Base-by-base conservation (phyloP, 2,888 invertebrate genomes). In the Orchesellides sinensis region DNA sequence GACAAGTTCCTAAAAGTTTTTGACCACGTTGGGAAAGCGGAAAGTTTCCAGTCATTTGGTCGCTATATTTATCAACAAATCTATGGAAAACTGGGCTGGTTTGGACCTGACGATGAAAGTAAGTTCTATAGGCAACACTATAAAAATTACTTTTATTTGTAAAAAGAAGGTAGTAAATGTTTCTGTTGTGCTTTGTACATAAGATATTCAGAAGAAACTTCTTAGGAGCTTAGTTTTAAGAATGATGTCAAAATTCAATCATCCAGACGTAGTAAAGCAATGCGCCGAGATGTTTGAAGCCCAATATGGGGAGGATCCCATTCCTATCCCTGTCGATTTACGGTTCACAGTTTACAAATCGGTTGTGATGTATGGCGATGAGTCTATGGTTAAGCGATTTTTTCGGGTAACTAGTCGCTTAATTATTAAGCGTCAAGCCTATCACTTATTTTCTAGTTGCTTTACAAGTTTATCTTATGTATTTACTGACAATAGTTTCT, bases 1-100 rank as follows among this genome's bases (percentile, higher is more conserved):
- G 92, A 93, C n/a, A 94, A 94, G 89, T 91, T 98, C 5, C 8
- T 84, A 0, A 63, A 35, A 4, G 74, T 83, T 10, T 84, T 97
- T 83, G 95, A 95, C 2, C 94, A 96, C 90, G 95, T 96, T 0
- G 79, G 80, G 0, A 77, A 77, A 17, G 66, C 63, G 3, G 80
- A 77, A 10, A 78, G 70, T 54, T 83, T 86, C 52, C 75, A 80
- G 59, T 8, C 73, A 0, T 88, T 85, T 70, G 86, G 84, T 2
- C 47, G 75, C n/a, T 79, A 40, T 61, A 61, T 88, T 25, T 87
- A 81, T 32, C 17, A 21, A 1, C 52, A 72, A 2, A 81, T 88
- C 45, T 83, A 75, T 4, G 68, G 66, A 1, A 85, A 84, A 56
- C 23, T 87, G 0, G 85, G 83, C 0, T 86, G 85, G 84, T 54